Evolutionary conservation across 2,888 invertebrate genomes (phyloP), one percentile per base, ranked within the genome.

Genomic region (Brachypterus glaber): DNA sequence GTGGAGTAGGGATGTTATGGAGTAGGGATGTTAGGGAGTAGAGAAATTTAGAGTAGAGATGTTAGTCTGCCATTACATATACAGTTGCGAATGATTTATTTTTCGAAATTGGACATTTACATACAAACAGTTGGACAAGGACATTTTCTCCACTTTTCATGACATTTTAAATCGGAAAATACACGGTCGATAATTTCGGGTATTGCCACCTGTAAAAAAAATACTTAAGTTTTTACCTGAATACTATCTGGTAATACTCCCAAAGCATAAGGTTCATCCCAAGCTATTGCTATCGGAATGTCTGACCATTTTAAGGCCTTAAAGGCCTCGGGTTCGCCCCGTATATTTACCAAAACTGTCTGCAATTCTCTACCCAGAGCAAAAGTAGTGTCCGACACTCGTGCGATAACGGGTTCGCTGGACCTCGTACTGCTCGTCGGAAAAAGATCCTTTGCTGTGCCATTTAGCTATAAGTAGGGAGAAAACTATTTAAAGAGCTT

Each of bases 251-350:
- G 75, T 33, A 91, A 69, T 32, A 96, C 72, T 3, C 90, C 92
- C 39, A 97, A 68, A 13, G 91, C 72, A 64, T 88, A 98, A 0
- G 97, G 97, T 53, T 88, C 83, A 64, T 97, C 93, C 80, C 92
- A 91, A 17, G 82, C 91, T 46, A 82, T 70, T 42, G 74, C 75
- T 40, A 76, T 63, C 7, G 90, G 88, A 15, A 80, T 73, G 55
- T 87, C 86, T 3, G 77, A 73, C 89, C 89, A 90, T 56, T 79
- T 81, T 2, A 87, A 71, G 14, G 82, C 79, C 61, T 82, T 76
- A 60, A 75, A 80, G 60, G 72, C 77, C 39, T 78, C 75, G 33
- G 82, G 73, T 50, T 74, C 70, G 14, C 82, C 80, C 27, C 74
- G 74, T 14, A 82, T 78, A 60, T 91, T 83, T 38, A 93, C 82